Evolutionary conservation across 2,797 vertebrate genomes (phyloP), one percentile per base, ranked within the genome.

Genomic region (Propithecus perrieri): DNA sequence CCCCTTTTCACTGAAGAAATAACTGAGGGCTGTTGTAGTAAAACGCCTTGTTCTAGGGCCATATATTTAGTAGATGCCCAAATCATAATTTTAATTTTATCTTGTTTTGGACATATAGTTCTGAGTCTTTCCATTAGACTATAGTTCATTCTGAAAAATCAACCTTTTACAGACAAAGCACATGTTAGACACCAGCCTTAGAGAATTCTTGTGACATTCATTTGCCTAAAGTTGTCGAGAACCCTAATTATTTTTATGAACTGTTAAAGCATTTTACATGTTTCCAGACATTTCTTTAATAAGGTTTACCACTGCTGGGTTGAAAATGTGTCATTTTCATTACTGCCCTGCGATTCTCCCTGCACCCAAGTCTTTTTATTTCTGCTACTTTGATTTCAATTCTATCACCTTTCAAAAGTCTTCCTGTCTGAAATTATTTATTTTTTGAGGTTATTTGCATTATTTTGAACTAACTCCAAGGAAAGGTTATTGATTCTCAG

Each of bases 161-260:
- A 79, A 15, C 24, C 33, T 85, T 94, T 80, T 35, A 33, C 5
- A 61, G 86, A 74, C 76, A 78, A 92, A 97, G 18, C 11, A 1
- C 26, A 53, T 2, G 2, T 50, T 50, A 78, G 50, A 72, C 18
- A 55, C 18, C 18, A 48, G 79, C 72, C 67, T 94, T 87, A 86
- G 65, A 92, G 91, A 91, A 91, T 89, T 96, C 30, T 33, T 63
- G 20, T 78, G 84, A 94, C 76, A 93, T 89, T 65, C 75, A 71
- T 87, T 96, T 74, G 50, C 71, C 83, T 95, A 92, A 95, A 91
- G 81, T 85, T 94, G 84, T 80, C 89, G 92, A 97, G 86, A 94
- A 95, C 7, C 13, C 26, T 88, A 81, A 93, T 95, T 97, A 97
- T 94, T 96, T 97, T 96, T 87, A 89, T 95, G 72, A 94, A 91